Evolutionary conservation across 2,888 invertebrate species (phyloP), one percentile per base, ranked within the genome.

Genomic region (Ceriagrion tenellum): DNA sequence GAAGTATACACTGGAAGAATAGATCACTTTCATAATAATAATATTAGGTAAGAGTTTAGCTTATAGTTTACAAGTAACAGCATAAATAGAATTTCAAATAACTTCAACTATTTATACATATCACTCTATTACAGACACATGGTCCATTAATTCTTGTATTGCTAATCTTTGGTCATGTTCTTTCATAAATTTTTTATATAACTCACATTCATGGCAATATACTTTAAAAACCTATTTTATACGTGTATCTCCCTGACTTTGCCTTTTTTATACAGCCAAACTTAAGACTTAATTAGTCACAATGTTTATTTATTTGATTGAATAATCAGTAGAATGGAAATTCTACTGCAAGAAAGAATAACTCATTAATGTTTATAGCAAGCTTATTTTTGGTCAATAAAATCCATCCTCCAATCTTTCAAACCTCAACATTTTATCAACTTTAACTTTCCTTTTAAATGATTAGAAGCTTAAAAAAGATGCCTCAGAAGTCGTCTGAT

Each of bases 131-230:
- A 81, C 18, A 81, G 81, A 81, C 81, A 35, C 81, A 81, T 81
- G 81, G 81, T 81, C 81, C 81, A 81, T 81, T 35, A 35, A 81
- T 13, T 35, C 35, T 81, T 81, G 81, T 81, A 81, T 81, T 81
- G 81, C 81, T 81, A 81, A 81, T 81, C 81, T 81, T 81, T 81
- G 81, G 81, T 81, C 81, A 81, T 81, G 16, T 18, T 81, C 81
- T 18, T 35, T 3, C n/a, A 35, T 81, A 81, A 81, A 81, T 13
- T 30, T 81, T 26, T 81, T 35, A 4, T 35, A 35, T 13, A 81
- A 13, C 35, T 81, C 81, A 35, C 81, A 81, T 81, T 81, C n/a
- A 35, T 81, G 69, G 10, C 13, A 18, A 6, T 81, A 81, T 81
- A 81, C n/a, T 35, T 13, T 16, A 30, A 81, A 81, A 81, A 81